phyloP scores from a whole-genome alignment of 2,888 invertebrate species.

The Masnerella sp. region DNA sequence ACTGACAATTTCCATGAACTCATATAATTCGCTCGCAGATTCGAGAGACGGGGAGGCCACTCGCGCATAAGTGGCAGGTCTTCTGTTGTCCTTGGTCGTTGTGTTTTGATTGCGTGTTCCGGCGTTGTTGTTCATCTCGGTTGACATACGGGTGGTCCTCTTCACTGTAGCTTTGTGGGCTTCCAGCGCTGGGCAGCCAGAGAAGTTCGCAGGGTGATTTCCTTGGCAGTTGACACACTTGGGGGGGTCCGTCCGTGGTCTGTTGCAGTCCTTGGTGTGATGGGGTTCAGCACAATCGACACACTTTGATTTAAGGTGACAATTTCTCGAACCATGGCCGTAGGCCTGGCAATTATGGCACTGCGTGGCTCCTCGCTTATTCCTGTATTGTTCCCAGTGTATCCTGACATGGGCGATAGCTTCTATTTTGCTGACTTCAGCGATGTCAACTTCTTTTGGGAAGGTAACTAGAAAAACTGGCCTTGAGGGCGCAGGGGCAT shows the following conservation, averaged over 20 bases:
- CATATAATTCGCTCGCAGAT: background rate
- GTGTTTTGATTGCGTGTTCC: background rate
- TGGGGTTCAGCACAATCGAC: background rate
- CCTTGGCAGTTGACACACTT: background rate
- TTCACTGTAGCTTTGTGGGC: background rate
- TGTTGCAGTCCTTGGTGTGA: background rate
- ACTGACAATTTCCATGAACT: background rate
- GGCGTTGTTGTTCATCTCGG: background rate
- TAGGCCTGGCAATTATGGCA: constrained; percentile 8
- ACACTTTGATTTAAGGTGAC: background rate
- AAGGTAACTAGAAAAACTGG: background rate
- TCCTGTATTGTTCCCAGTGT: background rate
- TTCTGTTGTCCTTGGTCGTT: background rate
- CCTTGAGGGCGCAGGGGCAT: background rate
- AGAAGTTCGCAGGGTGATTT: background rate
- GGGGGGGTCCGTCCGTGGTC: background rate
- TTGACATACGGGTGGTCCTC: background rate
- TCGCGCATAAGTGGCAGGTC: too few relatives aligned
- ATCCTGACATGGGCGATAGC: background rate
- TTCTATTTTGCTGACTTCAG: background rate
- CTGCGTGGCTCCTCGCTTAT: background rate
- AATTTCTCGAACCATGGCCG: constrained; percentile 3
- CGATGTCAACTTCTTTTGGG: background rate
- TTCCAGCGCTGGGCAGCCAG: background rate
- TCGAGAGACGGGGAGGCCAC: too few relatives aligned